Base-by-base conservation (phyloP, 2,888 invertebrate species). In the Sphaeridia pumilis region DNA sequence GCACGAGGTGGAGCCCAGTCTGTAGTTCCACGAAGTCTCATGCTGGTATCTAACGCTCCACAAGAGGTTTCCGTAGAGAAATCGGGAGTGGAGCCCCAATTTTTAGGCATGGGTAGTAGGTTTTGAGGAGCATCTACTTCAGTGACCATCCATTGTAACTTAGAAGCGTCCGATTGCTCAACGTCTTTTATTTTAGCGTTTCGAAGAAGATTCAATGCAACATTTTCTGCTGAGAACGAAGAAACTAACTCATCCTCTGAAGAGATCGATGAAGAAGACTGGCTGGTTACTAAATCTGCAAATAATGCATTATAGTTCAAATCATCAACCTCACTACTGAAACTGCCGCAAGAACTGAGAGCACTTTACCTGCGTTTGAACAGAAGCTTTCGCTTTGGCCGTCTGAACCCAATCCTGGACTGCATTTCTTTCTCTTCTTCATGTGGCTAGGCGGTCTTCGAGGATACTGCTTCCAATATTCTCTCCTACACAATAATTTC, bases 1-100 rank as follows among this genome's bases (percentile, higher is more conserved):
- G 83, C 78, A 53, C 87, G 73, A 0, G 87, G 87, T 14, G 87
- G 87, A 1, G 87, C 87, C 87, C 87, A 88, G 66, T 84, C 83
- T 45, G 75, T 70, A 14, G 84, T 87, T 5, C 87, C 87, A 34
- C 87, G 73, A 22, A 84, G 71, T 24, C 64, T 46, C 53, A 65
- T 61, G 46, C 61, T 58, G 51, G 61, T 58, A 17, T 61, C 61
- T 20, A 61, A 52, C 31, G 54, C 57, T n/a, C 60, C 61, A 24
- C 55, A 52, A n/a, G 52, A 52, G 28, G 34, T 50, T 26, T 66
- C 67, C 64, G 74, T 73, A 56, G 78, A 76, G 4, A 71, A 71
- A 60, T 78, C 81, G 68, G 83, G 82, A 68, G 78, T 79, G 4
- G 81, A 72, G 5, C 38, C 38, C 73, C 78, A 78, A 66, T 81